Evolutionary conservation across 2,797 vertebrate species (phyloP), one percentile per base, ranked within the genome.

Genomic region (Hipposideros larvatus): DNA sequence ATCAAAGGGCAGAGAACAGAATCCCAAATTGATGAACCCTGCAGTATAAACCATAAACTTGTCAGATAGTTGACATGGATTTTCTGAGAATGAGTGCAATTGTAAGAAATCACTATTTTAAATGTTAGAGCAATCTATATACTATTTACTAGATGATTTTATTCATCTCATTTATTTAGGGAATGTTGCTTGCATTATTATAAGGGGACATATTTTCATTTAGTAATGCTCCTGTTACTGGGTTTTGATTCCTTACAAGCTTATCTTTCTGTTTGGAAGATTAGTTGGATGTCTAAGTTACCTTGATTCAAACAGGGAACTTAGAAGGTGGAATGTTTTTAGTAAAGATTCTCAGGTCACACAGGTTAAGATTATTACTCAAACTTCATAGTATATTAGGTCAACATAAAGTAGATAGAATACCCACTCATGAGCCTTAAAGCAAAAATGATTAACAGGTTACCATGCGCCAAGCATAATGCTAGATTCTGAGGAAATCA

Each of bases 81-180:
- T 75, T 87, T 84, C 70, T 90, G 26, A 88, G 75, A 77, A 90
- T 61, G 48, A 51, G 18, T 95, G 51, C 9, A 83, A 71, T 89
- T 77, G 16, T 70, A 87, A 26, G 34, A 95, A 48, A 82, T 41
- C 28, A 70, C 77, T 71, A n/a, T 75, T 94, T 90, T 96, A 43
- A 84, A 80, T 93, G 65, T 94, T 87, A 95, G 28, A 57, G 34
- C 53, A 90, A 75, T 55, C 3, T 74, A 11, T 53, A 7, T 70
- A 41, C 34, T 77, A 24, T 59, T 95, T 37, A 86, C 43, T 70
- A 92, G 51, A 34, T 16, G 8, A 6, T 78, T 90, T 95, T 85
- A 95, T 63, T 94, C 21, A 48, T 80, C 28, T 96, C 10, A 14
- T 87, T 88, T 79, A 74, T 59, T 82, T 83, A 85, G 66, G 53